phyloP scores from a whole-genome alignment of 2,888 invertebrate species.

The Diarsia rubi region DNA sequence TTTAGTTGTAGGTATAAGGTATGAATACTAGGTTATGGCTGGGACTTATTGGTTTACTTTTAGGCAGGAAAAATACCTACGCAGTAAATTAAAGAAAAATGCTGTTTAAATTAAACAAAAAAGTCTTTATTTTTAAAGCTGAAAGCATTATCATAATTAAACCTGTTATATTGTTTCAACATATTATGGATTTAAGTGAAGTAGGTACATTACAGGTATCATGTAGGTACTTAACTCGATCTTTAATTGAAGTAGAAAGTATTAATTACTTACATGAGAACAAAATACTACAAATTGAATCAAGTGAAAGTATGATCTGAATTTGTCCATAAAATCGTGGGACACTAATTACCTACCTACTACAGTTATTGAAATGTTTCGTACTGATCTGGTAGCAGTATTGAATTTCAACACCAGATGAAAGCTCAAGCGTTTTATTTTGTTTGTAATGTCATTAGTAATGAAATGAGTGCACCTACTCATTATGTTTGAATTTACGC shows the following conservation, averaged over 20 bases:
- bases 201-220: constrained; percentile 35
- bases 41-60: not conserved
- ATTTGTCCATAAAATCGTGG: constrained; percentile 32
- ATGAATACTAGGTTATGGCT: not conserved
- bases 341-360: constrained; percentile 43
- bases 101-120: not conserved
- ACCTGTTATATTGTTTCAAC: not conserved
- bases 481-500: not conserved
- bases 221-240: constrained; percentile 40
- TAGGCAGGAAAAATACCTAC: not conserved
- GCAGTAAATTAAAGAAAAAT: not conserved
- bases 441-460: no score
- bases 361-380: constrained; percentile 23
- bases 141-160: constrained; percentile 3
- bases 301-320: constrained; percentile 53
- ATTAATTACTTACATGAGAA: constrained; percentile 51
- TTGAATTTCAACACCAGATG: constrained; percentile 4
- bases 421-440: not conserved
- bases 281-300: constrained; percentile 51
- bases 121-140: not conserved
- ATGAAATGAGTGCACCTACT: not conserved
- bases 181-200: constrained; percentile 1
- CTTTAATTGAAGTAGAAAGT: constrained; percentile 55
- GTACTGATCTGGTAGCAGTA: not conserved
- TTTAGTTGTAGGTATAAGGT: not conserved